Percentiles rank a stretch among this genome's conserved stretches.
Conservation (phyloP, 2,888 invertebrate genomes). For the Exephanes ischioxanthus region DNA sequence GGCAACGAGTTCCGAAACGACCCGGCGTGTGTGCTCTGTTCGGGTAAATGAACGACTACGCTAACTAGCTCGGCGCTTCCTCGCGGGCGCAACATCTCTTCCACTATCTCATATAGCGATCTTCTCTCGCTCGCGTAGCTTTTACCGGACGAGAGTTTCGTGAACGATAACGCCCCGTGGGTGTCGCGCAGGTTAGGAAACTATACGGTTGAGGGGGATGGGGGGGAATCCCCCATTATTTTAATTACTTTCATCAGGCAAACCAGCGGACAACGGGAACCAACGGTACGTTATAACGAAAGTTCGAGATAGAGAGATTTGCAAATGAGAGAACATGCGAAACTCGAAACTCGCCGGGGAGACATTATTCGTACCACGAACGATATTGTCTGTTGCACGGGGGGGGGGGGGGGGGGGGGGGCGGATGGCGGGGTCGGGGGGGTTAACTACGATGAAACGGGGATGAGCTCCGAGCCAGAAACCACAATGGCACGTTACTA, state of each 20-base stretch:
- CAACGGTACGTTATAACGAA: not conserved
- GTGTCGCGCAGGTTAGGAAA: conserved; percentile 56
- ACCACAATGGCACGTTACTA: not conserved
- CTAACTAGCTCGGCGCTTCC: conserved; percentile 19
- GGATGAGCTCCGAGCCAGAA: not conserved
- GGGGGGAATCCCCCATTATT: conserved; percentile 75
- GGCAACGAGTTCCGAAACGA: conserved; percentile 8
- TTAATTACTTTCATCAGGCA: conserved; percentile 80
- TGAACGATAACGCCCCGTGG: conserved; percentile 54
- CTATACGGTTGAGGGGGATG: not conserved
- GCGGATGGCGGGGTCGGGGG: too few relatives aligned
- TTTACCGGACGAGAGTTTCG: conserved; percentile 49
- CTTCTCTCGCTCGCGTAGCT: conserved; percentile 9
- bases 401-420: not conserved
- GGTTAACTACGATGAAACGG: not conserved
- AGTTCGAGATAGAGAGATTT: conserved; percentile 56
- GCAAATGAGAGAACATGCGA: conserved; percentile 22
- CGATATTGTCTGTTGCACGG: conserved; percentile 11
- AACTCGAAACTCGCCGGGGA: conserved; percentile 74
- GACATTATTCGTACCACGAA: conserved; percentile 67
- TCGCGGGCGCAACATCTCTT: conserved; percentile 1
- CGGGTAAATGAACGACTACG: conserved; percentile 26
- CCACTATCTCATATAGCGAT: conserved; percentile 12
- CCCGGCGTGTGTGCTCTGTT: not conserved
- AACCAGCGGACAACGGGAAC: not conserved